Base-by-base conservation (phyloP, 1,140 invertebrate genomes). In the Protaetia brevitarsis region DNA sequence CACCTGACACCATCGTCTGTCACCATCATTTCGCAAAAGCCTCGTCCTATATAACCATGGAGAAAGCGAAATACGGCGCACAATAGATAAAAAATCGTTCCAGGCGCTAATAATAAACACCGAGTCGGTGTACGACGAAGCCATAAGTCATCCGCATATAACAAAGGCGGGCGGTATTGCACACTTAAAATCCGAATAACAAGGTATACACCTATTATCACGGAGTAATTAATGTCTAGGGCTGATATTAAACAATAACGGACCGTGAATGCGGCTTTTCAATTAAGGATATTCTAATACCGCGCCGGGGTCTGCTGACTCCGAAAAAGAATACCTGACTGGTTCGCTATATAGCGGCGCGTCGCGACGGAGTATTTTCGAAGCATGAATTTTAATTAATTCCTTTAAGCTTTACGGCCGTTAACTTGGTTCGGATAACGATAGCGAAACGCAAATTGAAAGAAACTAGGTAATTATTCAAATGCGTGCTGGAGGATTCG, bases 301-400 rank as follows among this genome's bases (percentile, higher is more conserved):
- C n/a, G n/a, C n/a, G n/a, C n/a, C n/a, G n/a, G n/a, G n/a, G n/a
- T n/a, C n/a, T n/a, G n/a, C n/a, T n/a, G n/a, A n/a, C n/a, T n/a
- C n/a, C n/a, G n/a, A n/a, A n/a, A n/a, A n/a, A n/a, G n/a, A n/a
- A n/a, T n/a, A n/a, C n/a, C n/a, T n/a, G n/a, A n/a, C n/a, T n/a
- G n/a, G n/a, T n/a, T n/a, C n/a, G n/a, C n/a, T n/a, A n/a, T n/a
- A n/a, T n/a, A n/a, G n/a, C n/a, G n/a, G n/a, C n/a, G n/a, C n/a
- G n/a, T n/a, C n/a, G n/a, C n/a, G n/a, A n/a, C n/a, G n/a, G n/a
- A n/a, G 16, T 51, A 51, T 26, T 19, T 13, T 51, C 19, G 13
- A 51, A 51, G 26, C 26, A 51, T 51, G 19, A 51, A 51, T 51
- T 51, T 45, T 51, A 51, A 51, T 51, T 51, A 51, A 51, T 16